Evolutionary conservation across 2,113 vertebrate species (phyloP).

Genomic region (Amazona vittata): DNA sequence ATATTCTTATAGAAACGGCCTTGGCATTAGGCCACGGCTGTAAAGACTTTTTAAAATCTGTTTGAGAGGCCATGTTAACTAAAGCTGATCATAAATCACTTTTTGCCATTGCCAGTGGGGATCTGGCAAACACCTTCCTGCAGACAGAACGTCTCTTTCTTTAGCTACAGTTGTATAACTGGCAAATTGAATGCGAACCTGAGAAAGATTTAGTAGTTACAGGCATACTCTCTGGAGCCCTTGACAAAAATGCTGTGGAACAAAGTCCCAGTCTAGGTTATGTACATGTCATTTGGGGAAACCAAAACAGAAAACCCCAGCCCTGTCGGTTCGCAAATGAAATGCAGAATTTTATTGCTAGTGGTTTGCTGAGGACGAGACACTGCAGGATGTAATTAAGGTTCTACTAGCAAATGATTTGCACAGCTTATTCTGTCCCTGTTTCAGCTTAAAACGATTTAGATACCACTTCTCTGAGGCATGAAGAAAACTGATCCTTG

Average conservation of each 20-base stretch:
- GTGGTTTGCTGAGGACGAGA: constrained; percentile 57
- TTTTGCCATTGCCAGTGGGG: constrained; percentile 50
- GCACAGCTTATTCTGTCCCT: constrained; percentile 64
- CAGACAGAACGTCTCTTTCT: constrained; percentile 56
- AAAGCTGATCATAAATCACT: constrained; percentile 64
- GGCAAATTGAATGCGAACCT: constrained; percentile 67
- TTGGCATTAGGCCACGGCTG: not conserved
- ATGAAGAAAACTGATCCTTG: constrained; percentile 61
- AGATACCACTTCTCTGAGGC: constrained; percentile 57
- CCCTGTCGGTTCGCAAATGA: constrained; percentile 48
- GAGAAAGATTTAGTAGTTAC: constrained; percentile 66
- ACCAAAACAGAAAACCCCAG: constrained; percentile 57
- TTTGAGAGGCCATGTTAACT: constrained; percentile 57
- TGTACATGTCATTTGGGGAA: constrained; percentile 53
- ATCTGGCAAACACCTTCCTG: constrained; percentile 66
- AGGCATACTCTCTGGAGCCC: constrained; percentile 49
- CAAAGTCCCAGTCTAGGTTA: constrained; percentile 67
- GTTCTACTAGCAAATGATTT: constrained; percentile 62
- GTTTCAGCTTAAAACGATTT: constrained; percentile 55
- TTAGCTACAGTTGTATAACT: constrained; percentile 51
- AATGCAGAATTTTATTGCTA: constrained; percentile 59
- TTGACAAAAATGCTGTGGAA: constrained; percentile 64
- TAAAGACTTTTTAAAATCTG: constrained; percentile 46
- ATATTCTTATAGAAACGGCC: constrained; percentile 9
- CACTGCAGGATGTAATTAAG: constrained; percentile 69